These are phyloP conservation scores for Listronotus bonariensis DNA, from an alignment of 1,140 invertebrate species.

Conservation along the genomic window DNA sequence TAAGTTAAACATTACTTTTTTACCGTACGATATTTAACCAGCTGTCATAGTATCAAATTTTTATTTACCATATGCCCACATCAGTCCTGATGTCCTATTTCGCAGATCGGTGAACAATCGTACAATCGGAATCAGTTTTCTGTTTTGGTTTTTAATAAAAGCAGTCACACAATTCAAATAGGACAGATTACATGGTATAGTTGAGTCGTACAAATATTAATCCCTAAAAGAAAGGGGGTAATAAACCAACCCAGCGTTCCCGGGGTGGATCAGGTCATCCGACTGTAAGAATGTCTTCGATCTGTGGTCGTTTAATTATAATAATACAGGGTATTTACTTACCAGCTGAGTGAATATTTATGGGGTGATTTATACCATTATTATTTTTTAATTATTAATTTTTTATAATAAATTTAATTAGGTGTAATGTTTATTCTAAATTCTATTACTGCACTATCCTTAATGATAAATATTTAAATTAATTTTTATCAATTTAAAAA, in stretches of 20 bases:
- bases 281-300: conserved; percentile 31
- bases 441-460: too few species aligned
- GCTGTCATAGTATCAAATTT: conserved; percentile 33
- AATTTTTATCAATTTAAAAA: too few species aligned
- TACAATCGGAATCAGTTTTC: conserved; percentile 17
- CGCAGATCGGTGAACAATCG: conserved; percentile 5
- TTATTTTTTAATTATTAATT: too few species aligned
- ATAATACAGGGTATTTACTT: conserved; percentile 18
- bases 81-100: conserved; percentile 13
- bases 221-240: conserved; percentile 36
- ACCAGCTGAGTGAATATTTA: not conserved
- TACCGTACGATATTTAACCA: conserved; percentile 22
- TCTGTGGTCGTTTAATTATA: conserved; percentile 26
- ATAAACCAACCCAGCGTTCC: conserved; percentile 19
- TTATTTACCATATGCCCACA: conserved; percentile 19
- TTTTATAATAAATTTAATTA: too few species aligned
- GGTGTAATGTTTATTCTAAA: too few species aligned
- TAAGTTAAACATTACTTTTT: conserved; percentile 21
- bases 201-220: conserved; percentile 37
- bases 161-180: conserved; percentile 24
- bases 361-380: too few species aligned
- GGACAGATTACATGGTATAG: conserved; percentile 30
- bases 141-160: conserved; percentile 40
- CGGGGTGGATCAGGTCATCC: conserved; percentile 23
- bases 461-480: too few species aligned